Evolutionary conservation across 2,797 vertebrate species (phyloP), one percentile per base, ranked within the genome.

Genomic region (Poeciliopsis turneri): DNA sequence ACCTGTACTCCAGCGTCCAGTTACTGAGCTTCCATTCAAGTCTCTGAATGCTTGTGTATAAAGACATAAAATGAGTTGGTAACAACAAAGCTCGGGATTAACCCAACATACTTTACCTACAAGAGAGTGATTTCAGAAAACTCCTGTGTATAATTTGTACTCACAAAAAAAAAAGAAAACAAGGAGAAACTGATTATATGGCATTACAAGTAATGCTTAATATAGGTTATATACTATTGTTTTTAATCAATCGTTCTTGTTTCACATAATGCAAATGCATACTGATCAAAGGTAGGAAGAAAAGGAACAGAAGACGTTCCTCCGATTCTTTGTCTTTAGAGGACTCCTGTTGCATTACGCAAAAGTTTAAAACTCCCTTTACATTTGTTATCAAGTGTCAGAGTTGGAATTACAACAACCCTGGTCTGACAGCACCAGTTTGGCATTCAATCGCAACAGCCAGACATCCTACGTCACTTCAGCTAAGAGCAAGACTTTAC

Each of bases 381-480:
- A 75, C 30, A 7, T 57, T 20, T 66, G 47, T 75, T 36, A 68
- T 28, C 43, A 74, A 82, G 77, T 3, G 46, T 82, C 57, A 61
- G 39, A 69, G 81, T 88, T 33, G 23, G 85, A 88, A 84, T 88
- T 84, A 76, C 79, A 74, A 30, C 74, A 30, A 33, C 76, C 59
- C 53, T 73, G 15, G 23, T 85, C 79, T 75, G 55, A 73, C 74
- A 73, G 71, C 47, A 70, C 64, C 23, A 47, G 78, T 75, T 77
- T 79, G 51, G 46, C 75, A 4, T 84, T 79, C 2, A 46, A 74
- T 80, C 75, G 77, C 39, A 25, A 76, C 43, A 68, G 82, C 64
- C 89, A 90, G 87, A 91, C 81, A 4, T 84, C 77, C 92, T 90
- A 85, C 70, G 75, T 92, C 85, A 90, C 90, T 74, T 78, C 77